Evolutionary conservation across 2,113 vertebrate species (phyloP).

Genomic region (Rhynchopsitta pachyrhyncha): DNA sequence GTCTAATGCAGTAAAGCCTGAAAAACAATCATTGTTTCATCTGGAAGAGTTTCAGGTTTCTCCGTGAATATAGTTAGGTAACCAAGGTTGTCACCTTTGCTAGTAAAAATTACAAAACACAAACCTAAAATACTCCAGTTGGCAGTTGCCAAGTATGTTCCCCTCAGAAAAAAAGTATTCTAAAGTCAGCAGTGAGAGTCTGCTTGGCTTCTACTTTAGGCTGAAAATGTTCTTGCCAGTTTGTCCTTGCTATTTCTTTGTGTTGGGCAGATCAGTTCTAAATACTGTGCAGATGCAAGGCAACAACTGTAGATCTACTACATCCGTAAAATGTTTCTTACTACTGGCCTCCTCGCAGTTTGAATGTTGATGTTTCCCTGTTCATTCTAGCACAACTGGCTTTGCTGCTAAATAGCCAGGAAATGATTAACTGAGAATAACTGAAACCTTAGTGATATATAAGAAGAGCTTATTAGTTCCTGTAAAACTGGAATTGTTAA

Average conservation of each 20-base stretch:
- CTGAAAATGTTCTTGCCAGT: background rate
- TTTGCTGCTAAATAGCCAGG: background rate
- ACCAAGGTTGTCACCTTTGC: background rate
- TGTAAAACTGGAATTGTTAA: background rate
- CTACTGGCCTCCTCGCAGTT: background rate
- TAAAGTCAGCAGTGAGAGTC: background rate
- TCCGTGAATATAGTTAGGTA: background rate
- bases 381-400: background rate
- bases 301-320: background rate
- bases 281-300: background rate
- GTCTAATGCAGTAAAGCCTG: background rate
- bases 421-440: constrained; percentile 46
- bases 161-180: background rate
- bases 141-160: background rate
- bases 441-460: background rate
- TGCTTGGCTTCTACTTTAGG: background rate
- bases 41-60: background rate
- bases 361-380: background rate
- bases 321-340: background rate
- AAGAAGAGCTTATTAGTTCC: background rate
- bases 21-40: background rate
- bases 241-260: background rate
- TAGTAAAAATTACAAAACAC: background rate
- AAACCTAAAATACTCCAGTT: background rate
- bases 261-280: background rate